Evolutionary conservation across 2,888 invertebrate genomes (phyloP).

Genomic region (Erebia epiphron): DNA sequence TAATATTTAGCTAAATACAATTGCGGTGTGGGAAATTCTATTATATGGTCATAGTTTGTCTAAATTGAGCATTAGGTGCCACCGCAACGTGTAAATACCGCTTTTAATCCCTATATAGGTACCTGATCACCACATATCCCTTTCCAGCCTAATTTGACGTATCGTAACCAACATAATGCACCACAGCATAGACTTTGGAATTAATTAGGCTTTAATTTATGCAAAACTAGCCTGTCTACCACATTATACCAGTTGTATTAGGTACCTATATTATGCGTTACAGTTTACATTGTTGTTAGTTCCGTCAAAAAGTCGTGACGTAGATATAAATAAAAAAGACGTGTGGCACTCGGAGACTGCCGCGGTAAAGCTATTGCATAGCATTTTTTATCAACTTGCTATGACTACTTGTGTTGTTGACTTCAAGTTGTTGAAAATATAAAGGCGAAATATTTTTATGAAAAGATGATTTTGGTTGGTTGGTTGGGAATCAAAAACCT

Average conservation of each 20-base stretch:
- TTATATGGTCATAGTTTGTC: conserved; percentile 2
- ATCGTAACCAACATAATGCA: conserved; percentile 24
- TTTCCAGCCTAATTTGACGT: conserved; percentile 32
- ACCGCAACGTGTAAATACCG: conserved; percentile 4
- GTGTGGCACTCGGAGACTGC: too few species aligned
- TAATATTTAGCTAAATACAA: too few species aligned
- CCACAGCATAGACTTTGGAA: conserved; percentile 27
- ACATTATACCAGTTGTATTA: conserved; percentile 1
- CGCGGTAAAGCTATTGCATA: too few species aligned
- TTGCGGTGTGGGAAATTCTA: too few species aligned
- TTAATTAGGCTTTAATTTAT: conserved; percentile 30
- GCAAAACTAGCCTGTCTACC: conserved; percentile 15
- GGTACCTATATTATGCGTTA: not conserved
- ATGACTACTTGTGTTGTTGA: too few species aligned
- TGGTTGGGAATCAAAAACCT: too few species aligned
- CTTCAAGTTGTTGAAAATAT: too few species aligned
- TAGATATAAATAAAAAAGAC: too few species aligned
- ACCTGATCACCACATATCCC: conserved; percentile 21
- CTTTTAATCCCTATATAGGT: not conserved
- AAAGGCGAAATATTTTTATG: too few species aligned
- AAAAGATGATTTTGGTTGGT: too few species aligned
- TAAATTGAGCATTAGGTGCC: not conserved
- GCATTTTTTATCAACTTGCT: too few species aligned
- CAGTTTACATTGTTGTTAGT: not conserved
- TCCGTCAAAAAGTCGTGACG: not conserved